These are phyloP conservation scores for Sclerodermus sp. DNA, from an alignment of 2,888 invertebrate genomes.

Conservation along the genomic window DNA sequence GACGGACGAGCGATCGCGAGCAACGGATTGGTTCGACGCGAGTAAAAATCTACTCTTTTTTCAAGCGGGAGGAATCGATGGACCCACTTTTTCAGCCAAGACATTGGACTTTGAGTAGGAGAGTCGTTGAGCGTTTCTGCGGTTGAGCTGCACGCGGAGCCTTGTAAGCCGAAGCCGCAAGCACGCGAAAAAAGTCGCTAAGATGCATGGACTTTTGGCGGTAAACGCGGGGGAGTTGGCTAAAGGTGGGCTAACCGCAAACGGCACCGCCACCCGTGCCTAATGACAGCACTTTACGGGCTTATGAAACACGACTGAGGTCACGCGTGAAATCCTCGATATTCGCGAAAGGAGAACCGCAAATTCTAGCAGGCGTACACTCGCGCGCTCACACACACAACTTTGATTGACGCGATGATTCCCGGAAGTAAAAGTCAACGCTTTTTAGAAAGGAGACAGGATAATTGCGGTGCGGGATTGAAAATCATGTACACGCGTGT, in stretches of 20 bases:
- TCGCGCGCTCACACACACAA: too few species aligned
- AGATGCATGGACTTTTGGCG: conserved; percentile 21
- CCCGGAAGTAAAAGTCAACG: not conserved
- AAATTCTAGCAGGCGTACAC: not conserved
- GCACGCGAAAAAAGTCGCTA: conserved; percentile 18
- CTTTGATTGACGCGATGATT: too few species aligned
- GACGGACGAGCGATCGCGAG: too few species aligned
- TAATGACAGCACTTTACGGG: conserved; percentile 41
- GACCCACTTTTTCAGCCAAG: too few species aligned
- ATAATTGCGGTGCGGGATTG: not conserved
- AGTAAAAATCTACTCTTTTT: too few species aligned
- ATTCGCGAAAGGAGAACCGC: conserved; percentile 20
- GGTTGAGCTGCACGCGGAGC: conserved; percentile 14
- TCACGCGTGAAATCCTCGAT: conserved; percentile 28
- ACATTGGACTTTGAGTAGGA: conserved; percentile 8
- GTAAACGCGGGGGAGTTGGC: conserved; percentile 2
- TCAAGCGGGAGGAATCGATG: too few species aligned
- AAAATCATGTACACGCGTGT: not conserved
- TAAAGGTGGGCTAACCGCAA: conserved; percentile 26
- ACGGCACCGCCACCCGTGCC: conserved; percentile 22
- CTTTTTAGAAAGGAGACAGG: not conserved
- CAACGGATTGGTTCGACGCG: too few species aligned
- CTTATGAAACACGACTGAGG: conserved; percentile 37
- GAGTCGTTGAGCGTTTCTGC: conserved; percentile 16
- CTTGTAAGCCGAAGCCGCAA: conserved; percentile 26